Evolutionary conservation across 1,140 invertebrate genomes (phyloP).

Genomic region (Trichonephila inaurata): DNA sequence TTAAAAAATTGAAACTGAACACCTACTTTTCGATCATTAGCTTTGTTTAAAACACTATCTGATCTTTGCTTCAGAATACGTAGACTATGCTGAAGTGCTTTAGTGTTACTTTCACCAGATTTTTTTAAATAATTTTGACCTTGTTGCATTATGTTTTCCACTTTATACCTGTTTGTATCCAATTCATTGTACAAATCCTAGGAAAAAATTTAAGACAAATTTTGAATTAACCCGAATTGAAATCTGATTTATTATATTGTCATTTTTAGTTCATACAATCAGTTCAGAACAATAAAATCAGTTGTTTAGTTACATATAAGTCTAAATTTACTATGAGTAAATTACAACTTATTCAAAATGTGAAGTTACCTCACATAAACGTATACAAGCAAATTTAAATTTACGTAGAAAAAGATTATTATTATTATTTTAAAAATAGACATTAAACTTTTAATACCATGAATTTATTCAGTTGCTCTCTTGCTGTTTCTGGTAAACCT

Average conservation of each 20-base stretch:
- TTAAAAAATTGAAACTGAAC: conserved; percentile 1
- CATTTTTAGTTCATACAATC: too few relatives aligned
- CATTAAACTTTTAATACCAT: conserved; percentile 83
- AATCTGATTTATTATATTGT: too few relatives aligned
- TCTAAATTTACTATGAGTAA: background rate
- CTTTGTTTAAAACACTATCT: conserved; percentile 92
- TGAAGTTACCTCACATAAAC: background rate
- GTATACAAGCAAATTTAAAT: background rate
- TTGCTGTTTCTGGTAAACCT: conserved; percentile 98
- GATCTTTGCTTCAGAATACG: conserved; percentile 93
- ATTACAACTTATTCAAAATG: too few relatives aligned
- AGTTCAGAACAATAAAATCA: too few relatives aligned
- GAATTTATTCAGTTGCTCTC: conserved; percentile 97
- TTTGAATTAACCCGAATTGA: background rate
- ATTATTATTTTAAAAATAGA: too few relatives aligned
- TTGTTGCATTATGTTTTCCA: conserved; percentile 92
- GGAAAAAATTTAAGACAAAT: background rate
- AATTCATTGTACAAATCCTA: conserved; percentile 93
- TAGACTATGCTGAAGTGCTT: conserved; percentile 92
- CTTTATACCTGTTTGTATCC: conserved; percentile 93
- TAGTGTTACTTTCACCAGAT: conserved; percentile 87
- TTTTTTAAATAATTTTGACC: conserved; percentile 93
- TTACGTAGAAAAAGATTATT: too few relatives aligned
- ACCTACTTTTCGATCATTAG: conserved; percentile 92
- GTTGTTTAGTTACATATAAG: background rate